Percentiles rank a stretch among this genome's conserved stretches.
Conservation (phyloP, 2,888 invertebrate species). For the Caenorhabditis sulstoni region DNA sequence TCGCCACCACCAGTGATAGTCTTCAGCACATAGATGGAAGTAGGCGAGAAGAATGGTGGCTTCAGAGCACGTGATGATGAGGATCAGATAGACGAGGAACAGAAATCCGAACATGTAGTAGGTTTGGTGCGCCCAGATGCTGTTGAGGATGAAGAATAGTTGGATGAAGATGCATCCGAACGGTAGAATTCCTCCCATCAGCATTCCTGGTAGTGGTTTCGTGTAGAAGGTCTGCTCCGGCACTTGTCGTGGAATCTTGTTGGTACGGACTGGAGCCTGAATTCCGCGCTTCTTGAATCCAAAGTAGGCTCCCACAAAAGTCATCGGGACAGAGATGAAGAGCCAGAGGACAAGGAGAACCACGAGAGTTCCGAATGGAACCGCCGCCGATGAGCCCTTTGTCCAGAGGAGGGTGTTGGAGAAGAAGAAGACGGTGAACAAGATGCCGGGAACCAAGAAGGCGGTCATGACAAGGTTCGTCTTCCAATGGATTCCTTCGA, state of each 20-base stretch:
- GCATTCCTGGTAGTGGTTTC: conserved; percentile 91
- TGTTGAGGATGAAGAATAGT: conserved; percentile 97
- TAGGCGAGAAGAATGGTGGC: conserved; percentile 98
- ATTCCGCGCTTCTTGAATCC: conserved; percentile 97
- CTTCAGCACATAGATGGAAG: conserved; percentile 99
- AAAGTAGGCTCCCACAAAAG: conserved; percentile 97
- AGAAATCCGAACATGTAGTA: conserved; percentile 99
- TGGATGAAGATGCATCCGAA: conserved; percentile 99
- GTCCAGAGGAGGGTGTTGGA: conserved; percentile 97
- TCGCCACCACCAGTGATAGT: conserved; percentile 99
- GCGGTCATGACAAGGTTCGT: conserved; percentile 96
- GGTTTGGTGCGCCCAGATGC: conserved; percentile 94
- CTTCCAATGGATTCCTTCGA: conserved; percentile 99
- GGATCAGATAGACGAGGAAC: conserved; percentile 95
- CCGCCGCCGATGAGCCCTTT: conserved; percentile 94
- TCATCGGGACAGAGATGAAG: conserved; percentile 97
- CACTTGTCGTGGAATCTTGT: conserved; percentile 98
- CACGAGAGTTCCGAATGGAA: conserved; percentile 95
- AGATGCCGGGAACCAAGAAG: conserved; percentile 94
- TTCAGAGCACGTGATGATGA: conserved; percentile 98
- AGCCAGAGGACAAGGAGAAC: conserved; percentile 96
- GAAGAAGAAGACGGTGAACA: conserved; percentile 96
- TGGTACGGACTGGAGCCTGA: conserved; percentile 97
- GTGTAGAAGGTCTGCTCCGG: conserved; percentile 99
- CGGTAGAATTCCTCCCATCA: conserved; percentile 97